Evolutionary conservation across 1,140 invertebrate species (phyloP), one percentile per base, ranked within the genome.

Genomic region (Eumeta japonica): DNA sequence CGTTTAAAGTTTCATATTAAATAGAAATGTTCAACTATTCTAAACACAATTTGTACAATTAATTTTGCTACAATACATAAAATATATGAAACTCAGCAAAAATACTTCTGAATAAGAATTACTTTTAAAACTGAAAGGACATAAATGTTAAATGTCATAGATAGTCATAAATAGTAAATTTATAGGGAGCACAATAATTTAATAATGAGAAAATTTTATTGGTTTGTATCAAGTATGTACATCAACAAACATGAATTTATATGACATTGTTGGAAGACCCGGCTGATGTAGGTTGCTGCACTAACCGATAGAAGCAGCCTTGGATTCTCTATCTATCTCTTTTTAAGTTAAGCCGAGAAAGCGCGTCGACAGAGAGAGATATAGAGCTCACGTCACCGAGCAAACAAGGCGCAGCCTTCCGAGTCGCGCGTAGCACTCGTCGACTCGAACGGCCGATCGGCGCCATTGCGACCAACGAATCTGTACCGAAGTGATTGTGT

Each of bases 271-370:
- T 58, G 48, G 55, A 55, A 48, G 50, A 54, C 60, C 60, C 58
- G 61, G 52, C n/a, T 62, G 62, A 65, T 67, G 64, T 71, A 68
- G 66, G 62, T 72, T 72, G 63, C 63, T 64, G 61, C 63, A 63
- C 56, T 45, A 52, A 62, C 66, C 58, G 61, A 65, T 50, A 44
- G 43, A 44, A 38, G 47, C 43, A 45, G 34, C 17, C 32, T 36
- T 33, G 43, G 45, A n/a, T n/a, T n/a, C n/a, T n/a, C n/a, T n/a
- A n/a, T n/a, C 40, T 30, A 28, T 58, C 57, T 55, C 58, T 38
- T 37, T 59, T 46, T 42, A 10, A 16, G 27, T 5, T 28, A 37
- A 33, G 41, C n/a, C 16, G 17, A 30, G 5, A 11, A 12, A 24
- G 12, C 16, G 4, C 0, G 20, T 14, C 38, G 54, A 65, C 32